These are phyloP conservation scores for Zeugodacus cucurbitae DNA, from an alignment of 1,140 invertebrate species.

Conservation along the genomic window DNA sequence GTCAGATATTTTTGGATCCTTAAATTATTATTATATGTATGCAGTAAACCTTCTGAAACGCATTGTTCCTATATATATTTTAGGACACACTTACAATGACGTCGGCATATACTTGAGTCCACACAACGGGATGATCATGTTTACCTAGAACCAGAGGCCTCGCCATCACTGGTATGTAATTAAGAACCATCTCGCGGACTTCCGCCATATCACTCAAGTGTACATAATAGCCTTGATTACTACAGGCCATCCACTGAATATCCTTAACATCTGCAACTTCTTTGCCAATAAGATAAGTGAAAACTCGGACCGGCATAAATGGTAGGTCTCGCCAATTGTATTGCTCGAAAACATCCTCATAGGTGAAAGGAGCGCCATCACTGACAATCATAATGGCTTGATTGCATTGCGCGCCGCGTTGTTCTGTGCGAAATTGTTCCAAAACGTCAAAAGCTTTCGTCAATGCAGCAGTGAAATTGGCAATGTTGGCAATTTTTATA, in stretches of 20 bases:
- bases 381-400: constrained; percentile 98
- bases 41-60: not conserved
- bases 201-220: constrained; percentile 93
- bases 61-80: not conserved
- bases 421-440: constrained; percentile 70
- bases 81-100: constrained; percentile 73
- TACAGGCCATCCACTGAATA: constrained; percentile 97
- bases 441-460: constrained; percentile 90
- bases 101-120: constrained; percentile 94
- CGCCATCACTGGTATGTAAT: constrained; percentile 92
- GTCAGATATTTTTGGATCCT: constrained; percentile 89
- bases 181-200: constrained; percentile 92
- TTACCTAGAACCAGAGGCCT: constrained; percentile 84
- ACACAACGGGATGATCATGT: constrained; percentile 84
- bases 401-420: constrained; percentile 74
- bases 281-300: constrained; percentile 96
- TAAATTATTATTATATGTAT: constrained; percentile 29
- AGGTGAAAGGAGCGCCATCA: constrained; percentile 95
- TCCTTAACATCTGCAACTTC: constrained; percentile 85
- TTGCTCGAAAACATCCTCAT: constrained; percentile 88
- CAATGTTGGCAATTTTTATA: constrained; percentile 87
- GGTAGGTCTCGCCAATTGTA: constrained; percentile 84
- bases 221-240: constrained; percentile 92
- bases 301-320: constrained; percentile 88
- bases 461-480: constrained; percentile 93